A percentile compares a stretch with the other conserved stretches of the same genome.
Evolutionary conservation across 2,113 vertebrate species (phyloP).

Genomic region (Oenanthe oenanthe): DNA sequence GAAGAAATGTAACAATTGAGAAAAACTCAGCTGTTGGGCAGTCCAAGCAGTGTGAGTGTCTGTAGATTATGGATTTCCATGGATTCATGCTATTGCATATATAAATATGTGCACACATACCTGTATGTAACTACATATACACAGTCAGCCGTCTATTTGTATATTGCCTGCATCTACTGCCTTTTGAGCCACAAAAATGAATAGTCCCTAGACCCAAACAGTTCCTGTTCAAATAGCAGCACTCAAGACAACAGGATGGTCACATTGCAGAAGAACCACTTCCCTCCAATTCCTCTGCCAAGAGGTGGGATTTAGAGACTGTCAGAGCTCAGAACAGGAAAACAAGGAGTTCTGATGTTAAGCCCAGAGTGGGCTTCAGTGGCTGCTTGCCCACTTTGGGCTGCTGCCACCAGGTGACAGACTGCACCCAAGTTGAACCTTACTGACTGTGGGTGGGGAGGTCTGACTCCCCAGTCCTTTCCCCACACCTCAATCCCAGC

Average conservation of each 20-base stretch:
- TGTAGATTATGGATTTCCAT: not conserved
- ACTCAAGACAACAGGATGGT: not conserved
- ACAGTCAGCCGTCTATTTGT: not conserved
- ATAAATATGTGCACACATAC: not conserved
- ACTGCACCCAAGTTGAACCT: not conserved
- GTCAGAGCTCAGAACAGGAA: not conserved
- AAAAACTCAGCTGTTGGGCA: not conserved
- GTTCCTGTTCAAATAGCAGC: not conserved
- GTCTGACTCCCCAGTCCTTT: not conserved
- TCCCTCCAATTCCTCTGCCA: not conserved
- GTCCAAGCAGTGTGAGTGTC: not conserved
- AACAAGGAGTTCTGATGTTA: rapidly evolving
- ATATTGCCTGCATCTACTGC: not conserved
- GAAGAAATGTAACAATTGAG: not conserved
- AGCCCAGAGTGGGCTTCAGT: not conserved
- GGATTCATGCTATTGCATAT: not conserved
- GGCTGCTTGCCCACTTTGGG: not conserved
- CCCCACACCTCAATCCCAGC: not conserved
- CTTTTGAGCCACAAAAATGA: not conserved
- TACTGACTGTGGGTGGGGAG: rapidly evolving
- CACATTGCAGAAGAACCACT: not conserved
- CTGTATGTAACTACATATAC: not conserved
- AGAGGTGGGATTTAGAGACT: not conserved
- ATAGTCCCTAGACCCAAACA: not conserved
- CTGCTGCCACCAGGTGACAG: not conserved